Conservation (phyloP, 35 echinoderm and acorn worm genomes). For the Chiridota heheva region DNA sequence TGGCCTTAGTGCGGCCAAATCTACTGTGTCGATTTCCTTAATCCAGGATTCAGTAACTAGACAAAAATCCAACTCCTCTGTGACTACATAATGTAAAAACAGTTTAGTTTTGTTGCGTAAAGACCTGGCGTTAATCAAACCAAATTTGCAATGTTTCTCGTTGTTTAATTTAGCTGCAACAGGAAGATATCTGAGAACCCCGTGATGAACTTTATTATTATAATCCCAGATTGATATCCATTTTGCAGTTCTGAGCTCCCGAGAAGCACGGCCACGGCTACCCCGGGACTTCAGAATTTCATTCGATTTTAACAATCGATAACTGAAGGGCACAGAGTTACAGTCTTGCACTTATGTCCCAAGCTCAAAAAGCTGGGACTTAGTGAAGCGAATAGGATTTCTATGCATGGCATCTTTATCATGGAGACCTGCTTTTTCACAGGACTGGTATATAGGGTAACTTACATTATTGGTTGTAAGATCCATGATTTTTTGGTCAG, state of each 20-base stretch:
- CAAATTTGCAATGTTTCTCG: slow-evolving; percentile 12
- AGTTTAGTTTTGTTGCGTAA: slow-evolving; percentile 16
- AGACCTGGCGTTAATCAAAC: slow-evolving; percentile 25
- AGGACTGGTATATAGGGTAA: no score
- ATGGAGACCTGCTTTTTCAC: no score
- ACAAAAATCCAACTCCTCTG: slow-evolving; percentile 19
- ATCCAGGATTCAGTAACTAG: slow-evolving; percentile 29
- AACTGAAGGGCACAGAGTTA: no score
- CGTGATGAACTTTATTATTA: slow-evolving; percentile 10
- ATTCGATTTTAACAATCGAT: no score
- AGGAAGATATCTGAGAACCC: slow-evolving; percentile 14
- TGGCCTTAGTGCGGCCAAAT: slow-evolving; percentile 20
- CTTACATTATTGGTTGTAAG: no score
- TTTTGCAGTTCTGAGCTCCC: slow-evolving; percentile 16
- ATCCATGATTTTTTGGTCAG: no score
- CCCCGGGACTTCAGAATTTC: slow-evolving; percentile 2
- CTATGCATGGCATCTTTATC: no score
- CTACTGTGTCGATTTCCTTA: slow-evolving; percentile 15
- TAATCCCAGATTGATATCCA: slow-evolving; percentile 16
- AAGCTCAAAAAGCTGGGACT: no score
- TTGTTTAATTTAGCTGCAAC: slow-evolving; percentile 15
- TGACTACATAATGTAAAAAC: slow-evolving; percentile 20
- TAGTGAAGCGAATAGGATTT: no score
- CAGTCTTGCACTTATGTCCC: no score
- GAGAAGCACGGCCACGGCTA: not conserved